Evolutionary conservation across 1,140 invertebrate species (phyloP).

Genomic region (Apis cerana): DNA sequence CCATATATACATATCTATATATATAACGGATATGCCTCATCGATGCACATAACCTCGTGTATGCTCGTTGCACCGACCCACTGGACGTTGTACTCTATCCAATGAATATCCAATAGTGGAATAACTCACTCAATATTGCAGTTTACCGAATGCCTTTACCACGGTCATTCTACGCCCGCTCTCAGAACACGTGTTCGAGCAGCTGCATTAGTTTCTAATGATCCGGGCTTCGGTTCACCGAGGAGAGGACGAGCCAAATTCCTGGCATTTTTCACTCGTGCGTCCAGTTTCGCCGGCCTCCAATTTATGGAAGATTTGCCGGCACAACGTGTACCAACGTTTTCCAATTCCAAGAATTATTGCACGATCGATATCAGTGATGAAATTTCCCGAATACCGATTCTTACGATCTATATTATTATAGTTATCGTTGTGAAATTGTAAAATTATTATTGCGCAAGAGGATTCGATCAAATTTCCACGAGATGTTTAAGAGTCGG

Average conservation of each 20-base stretch:
- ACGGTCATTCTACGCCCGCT: conserved; percentile 26
- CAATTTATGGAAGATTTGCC: not conserved
- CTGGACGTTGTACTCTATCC: conserved; percentile 4
- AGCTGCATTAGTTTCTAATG: conserved; percentile 56
- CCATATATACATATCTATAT: not conserved
- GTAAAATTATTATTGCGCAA: no score
- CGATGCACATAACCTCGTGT: conserved; percentile 31
- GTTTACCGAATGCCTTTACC: conserved; percentile 44
- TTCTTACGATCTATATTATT: no score
- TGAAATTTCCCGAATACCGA: no score
- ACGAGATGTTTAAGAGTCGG: no score
- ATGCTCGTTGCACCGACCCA: conserved; percentile 4
- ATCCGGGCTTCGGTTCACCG: not conserved
- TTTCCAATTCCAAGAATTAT: no score
- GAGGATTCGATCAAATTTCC: no score
- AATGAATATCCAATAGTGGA: conserved; percentile 60
- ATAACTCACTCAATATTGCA: conserved; percentile 60
- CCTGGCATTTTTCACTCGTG: not conserved
- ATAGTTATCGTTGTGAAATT: no score
- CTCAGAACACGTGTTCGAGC: conserved; percentile 18
- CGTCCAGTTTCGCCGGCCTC: not conserved
- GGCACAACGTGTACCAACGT: no score
- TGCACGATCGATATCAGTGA: no score
- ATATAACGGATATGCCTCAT: not conserved
- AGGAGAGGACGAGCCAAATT: not conserved